Base-by-base conservation (phyloP, 1,140 invertebrate genomes). In the Hypsibius dujardini region DNA sequence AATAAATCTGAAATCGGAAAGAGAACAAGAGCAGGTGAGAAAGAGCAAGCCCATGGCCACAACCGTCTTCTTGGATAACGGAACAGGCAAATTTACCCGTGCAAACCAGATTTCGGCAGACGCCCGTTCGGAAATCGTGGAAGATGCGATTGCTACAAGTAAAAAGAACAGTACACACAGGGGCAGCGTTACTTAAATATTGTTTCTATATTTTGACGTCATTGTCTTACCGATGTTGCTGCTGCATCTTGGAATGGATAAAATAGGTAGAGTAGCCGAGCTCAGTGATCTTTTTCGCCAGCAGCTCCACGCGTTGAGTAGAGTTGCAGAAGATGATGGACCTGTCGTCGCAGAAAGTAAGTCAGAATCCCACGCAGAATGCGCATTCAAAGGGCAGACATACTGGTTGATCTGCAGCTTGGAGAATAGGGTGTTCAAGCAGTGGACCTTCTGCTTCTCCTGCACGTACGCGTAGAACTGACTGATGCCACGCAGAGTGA, bases 391-490 rank as follows among this genome's bases (percentile, higher is more conserved):
- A n/a, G n/a, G n/a, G 62, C 3, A 3, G 12, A 67, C 62, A 14
- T 42, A 67, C 62, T 67, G 62, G 42, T 67, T 67, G 42, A 67
- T 42, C 42, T 67, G 62, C 62, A 67, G 84, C 87, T 98, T 98
- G 74, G 94, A 96, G 84, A 99, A 99, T 75, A 99, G 84, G 76
- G 96, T 99, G 83, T 99, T 99, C 79, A 99, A 85, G 82, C 96
- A 99, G 82, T 98, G 95, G 74, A 99, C 96, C 84, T 99, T 99
- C 81, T 99, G 96, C 79, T 93, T 88, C 84, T 99, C 96, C 83
- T 99, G 95, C 74, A 99, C 96, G 85, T 97, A 99, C 76, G 96
- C 96, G 84, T 99, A 99, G 85, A 98, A 99, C 82, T 99, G 96
- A 75, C 95, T 98, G 70, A 99, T 94, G 80, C 96, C 96, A 81